A percentile compares a stretch with the other conserved stretches of the same genome.
phyloP scores from a whole-genome alignment of 2,888 invertebrate species.

The Anthophora plumipes region DNA sequence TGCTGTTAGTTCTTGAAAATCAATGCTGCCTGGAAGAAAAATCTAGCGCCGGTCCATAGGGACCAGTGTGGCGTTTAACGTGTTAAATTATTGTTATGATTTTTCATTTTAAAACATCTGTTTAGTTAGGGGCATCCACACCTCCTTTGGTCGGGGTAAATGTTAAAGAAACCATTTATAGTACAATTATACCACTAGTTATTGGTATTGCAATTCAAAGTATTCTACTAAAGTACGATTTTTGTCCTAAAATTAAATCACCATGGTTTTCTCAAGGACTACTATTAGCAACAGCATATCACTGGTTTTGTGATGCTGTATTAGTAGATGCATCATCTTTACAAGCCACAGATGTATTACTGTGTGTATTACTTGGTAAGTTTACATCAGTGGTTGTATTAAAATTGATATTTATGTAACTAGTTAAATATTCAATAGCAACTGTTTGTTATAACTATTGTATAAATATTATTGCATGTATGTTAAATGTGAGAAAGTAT shows the following conservation, averaged over 20 bases:
- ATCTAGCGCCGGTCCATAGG: too few relatives aligned
- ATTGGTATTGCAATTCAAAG: conserved; percentile 77
- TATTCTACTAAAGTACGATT: conserved; percentile 59
- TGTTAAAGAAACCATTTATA: conserved; percentile 78
- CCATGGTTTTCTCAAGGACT: conserved; percentile 79
- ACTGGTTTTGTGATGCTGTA: conserved; percentile 82
- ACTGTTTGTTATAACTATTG: background rate
- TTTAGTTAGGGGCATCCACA: conserved; percentile 80
- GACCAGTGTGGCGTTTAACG: too few relatives aligned
- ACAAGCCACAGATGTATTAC: conserved; percentile 79
- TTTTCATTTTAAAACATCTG: background rate
- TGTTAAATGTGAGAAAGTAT: background rate
- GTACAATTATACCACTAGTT: conserved; percentile 80
- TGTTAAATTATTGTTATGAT: too few relatives aligned
- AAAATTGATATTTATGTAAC: background rate
- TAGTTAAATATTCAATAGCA: background rate
- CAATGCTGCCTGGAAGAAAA: too few relatives aligned
- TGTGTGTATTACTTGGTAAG: conserved; percentile 81
- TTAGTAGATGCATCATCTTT: conserved; percentile 80
- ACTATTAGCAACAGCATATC: conserved; percentile 80
- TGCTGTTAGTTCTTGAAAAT: too few relatives aligned
- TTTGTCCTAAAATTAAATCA: conserved; percentile 65
- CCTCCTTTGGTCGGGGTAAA: conserved; percentile 81
- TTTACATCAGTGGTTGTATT: conserved; percentile 1
- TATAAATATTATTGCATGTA: conserved; percentile 24